Evolutionary conservation across 2,888 invertebrate genomes (phyloP).

Genomic region (Drosophila melanosoma): DNA sequence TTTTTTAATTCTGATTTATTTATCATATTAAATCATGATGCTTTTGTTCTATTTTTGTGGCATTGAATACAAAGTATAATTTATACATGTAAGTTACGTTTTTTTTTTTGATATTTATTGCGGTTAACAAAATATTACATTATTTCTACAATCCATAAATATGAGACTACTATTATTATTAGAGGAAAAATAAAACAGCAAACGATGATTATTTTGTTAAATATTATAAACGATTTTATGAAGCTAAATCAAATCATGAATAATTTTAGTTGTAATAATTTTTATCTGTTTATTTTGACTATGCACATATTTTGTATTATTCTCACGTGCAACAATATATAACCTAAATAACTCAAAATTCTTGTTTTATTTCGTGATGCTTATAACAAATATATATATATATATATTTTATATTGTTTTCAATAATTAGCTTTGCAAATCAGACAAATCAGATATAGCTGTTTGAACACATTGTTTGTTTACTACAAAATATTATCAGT

Average conservation of each 20-base stretch:
- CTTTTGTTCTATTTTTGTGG: not conserved
- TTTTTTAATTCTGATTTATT: conserved; percentile 12
- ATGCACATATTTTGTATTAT: not conserved
- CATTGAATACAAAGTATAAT: not conserved
- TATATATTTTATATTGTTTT: not conserved
- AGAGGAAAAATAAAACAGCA: too few relatives aligned
- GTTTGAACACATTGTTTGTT: not conserved
- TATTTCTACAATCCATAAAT: not conserved
- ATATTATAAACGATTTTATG: not conserved
- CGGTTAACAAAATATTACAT: not conserved
- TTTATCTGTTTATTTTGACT: not conserved
- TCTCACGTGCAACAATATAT: too few relatives aligned
- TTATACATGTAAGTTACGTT: not conserved
- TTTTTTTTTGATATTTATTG: not conserved
- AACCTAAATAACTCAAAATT: not conserved
- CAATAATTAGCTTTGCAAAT: not conserved
- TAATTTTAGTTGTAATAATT: not conserved
- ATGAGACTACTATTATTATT: not conserved
- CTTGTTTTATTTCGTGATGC: not conserved
- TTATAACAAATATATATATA: not conserved
- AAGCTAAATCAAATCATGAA: not conserved
- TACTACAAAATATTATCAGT: not conserved
- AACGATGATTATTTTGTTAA: not conserved
- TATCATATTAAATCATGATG: not conserved
- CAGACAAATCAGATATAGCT: not conserved